phyloP scores from a whole-genome alignment of 2,888 invertebrate genomes.

The Cephalotes varians region DNA sequence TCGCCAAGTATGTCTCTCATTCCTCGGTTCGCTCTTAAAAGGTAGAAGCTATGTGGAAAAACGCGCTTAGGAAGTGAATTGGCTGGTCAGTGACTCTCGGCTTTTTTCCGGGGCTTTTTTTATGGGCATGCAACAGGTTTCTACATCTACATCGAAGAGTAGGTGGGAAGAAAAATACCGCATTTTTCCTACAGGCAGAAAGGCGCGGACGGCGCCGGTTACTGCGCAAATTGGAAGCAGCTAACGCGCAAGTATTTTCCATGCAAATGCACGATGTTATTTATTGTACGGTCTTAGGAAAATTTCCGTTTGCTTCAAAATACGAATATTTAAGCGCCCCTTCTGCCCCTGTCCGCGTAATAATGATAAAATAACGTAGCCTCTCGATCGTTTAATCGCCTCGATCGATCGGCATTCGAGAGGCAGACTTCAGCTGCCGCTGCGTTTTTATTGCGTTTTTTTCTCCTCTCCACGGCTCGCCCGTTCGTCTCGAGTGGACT shows the following conservation, averaged over 20 bases:
- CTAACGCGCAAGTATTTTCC: conserved; percentile 27
- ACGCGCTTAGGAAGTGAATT: conserved; percentile 59
- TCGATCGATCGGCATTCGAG: conserved; percentile 51
- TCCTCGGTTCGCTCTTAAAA: conserved; percentile 28
- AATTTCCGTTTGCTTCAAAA: conserved; percentile 25
- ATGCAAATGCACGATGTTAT: conserved; percentile 26
- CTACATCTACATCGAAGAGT: conserved; percentile 65
- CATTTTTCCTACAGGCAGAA: conserved; percentile 21
- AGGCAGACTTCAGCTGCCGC: conserved; percentile 54
- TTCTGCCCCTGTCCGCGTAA: background rate
- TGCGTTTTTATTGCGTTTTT: conserved; percentile 68
- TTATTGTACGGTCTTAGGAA: background rate
- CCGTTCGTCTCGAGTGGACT: conserved; percentile 58
- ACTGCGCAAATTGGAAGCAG: conserved; percentile 36
- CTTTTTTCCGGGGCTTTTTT: conserved; percentile 49
- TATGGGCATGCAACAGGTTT: conserved; percentile 71
- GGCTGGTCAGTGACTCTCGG: conserved; percentile 48
- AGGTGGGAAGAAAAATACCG: conserved; percentile 66
- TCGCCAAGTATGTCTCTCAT: conserved; percentile 52
- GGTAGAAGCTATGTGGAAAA: conserved; percentile 51
- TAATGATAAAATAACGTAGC: conserved; percentile 52
- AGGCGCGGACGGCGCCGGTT: background rate
- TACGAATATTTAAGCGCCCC: conserved; percentile 36
- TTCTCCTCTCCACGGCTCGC: conserved; percentile 39
- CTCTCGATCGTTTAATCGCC: conserved; percentile 55